Base-by-base conservation (phyloP, 2,113 vertebrate genomes). In the Psettodes erumei region DNA sequence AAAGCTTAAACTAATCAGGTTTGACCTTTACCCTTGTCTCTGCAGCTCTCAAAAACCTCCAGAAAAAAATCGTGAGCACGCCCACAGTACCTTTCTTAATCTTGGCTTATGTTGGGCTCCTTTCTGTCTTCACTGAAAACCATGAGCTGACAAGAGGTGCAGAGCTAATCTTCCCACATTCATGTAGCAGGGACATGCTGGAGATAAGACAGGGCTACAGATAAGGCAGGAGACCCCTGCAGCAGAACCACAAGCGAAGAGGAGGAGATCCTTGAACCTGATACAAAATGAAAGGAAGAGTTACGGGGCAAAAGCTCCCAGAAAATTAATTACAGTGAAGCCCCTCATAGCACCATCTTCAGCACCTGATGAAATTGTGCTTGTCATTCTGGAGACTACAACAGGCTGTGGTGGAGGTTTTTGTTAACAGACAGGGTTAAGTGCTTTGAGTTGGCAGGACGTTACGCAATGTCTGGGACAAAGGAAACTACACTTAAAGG, bases 91-190 rank as follows among this genome's bases (percentile, higher is more conserved):
- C 30, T 43, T n/a, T 23, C 64, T 79, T 79, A 78, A 88, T 88
- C 81, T 74, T 47, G 62, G 61, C 45, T 84, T 82, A 74, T 60
- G 71, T 66, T 43, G 60, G 72, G 45, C 77, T 66, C 32, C 53
- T 89, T 89, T 88, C 72, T 81, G 53, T 86, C 78, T 77, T 79
- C 43, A 64, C 27, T 55, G 53, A 84, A 91, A 91, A 86, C 79
- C 71, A 40, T 71, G 62, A 73, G 54, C 69, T 82, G 86, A 88
- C 85, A 87, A 84, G 67, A 83, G 78, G 64, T 74, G 35, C 62
- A 74, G 51, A 75, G 89, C 82, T 92, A 90, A 93, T 93, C 91
- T 90, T 85, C 60, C 75, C 43, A 19, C 77, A 86, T 90, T 91
- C 80, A 83, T 88, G 84, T 81, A 90, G 80, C 83, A 86, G 86